Base-by-base conservation (phyloP, 1,140 invertebrate genomes). In the Magallana angulata region DNA sequence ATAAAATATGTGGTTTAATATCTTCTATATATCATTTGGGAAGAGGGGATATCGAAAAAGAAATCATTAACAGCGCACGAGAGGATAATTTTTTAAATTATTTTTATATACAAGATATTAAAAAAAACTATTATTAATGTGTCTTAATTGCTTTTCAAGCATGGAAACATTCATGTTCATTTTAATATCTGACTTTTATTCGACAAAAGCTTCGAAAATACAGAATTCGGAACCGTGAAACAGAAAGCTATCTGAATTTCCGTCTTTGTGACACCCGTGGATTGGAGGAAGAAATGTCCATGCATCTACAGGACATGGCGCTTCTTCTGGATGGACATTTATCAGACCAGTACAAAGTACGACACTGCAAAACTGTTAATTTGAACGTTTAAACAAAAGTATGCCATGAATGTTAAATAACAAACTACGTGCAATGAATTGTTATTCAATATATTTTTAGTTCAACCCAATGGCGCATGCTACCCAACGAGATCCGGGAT, bases 211-310 rank as follows among this genome's bases (percentile, higher is more conserved):
- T 68, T 57, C 84, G 88, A 16, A 86, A 57, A 62, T 89, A 89
- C n/a, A 64, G 86, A 82, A 64, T 89, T 11, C 85, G 88, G 14
- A 71, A 76, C 18, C 48, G 12, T 7, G 68, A 85, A 56, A 83
- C 80, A 8, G 84, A 71, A 2, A 59, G 48, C n/a, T 85, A 85
- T 14, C 85, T 89, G 5, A 89, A 89, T 24, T 86, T 89, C 82
- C 88, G 86, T 6, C 56, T 89, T 57, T 89, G 88, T 87, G 88
- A 89, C 57, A 89, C 88, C 4, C 85, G 82, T 57, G 88, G 88
- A 1, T 62, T 89, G 11, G 88, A 89, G 58, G 88, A 89, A 24
- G 85, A 30, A 18, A 71, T 71, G 64, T 71, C 64, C 24, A 71
- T 71, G 7, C 18, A 71, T 24, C 18, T 7, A 4, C 64, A 71